Evolutionary conservation across 1,140 invertebrate species (phyloP).

Genomic region (Neelides sp.): DNA sequence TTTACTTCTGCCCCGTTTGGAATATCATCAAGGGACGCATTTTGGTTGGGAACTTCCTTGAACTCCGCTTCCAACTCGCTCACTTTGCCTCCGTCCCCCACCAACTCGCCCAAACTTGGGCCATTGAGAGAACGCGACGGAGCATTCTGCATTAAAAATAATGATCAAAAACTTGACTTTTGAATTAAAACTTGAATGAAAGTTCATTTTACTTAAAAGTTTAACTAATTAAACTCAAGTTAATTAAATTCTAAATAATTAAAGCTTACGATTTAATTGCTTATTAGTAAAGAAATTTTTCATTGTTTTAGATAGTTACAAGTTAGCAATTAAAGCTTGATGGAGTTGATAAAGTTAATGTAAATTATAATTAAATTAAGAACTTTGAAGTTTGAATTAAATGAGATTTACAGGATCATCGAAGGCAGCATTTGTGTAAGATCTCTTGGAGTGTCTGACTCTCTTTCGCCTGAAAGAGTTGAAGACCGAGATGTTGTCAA

Average conservation of each 20-base stretch:
- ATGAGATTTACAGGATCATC: constrained; percentile 76
- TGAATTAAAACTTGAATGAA: neutral
- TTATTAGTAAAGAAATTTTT: neutral
- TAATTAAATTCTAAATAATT: neutral
- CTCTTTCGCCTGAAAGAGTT: constrained; percentile 52
- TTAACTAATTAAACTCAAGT: too few species aligned
- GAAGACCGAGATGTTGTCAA: constrained; percentile 75
- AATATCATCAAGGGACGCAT: constrained; percentile 63
- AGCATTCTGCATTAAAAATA: constrained; percentile 51
- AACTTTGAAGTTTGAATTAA: too few species aligned
- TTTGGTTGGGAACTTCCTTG: constrained; percentile 58
- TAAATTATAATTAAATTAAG: too few species aligned
- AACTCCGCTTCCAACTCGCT: constrained; percentile 61
- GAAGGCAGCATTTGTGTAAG: constrained; percentile 82
- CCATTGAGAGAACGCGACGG: constrained; percentile 60
- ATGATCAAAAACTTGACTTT: constrained; percentile 18
- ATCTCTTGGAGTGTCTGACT: constrained; percentile 58
- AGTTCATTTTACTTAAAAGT: too few species aligned
- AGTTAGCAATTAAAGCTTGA: too few species aligned
- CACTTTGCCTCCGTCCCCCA: constrained; percentile 56
- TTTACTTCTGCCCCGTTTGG: constrained; percentile 74
- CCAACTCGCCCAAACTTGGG: constrained; percentile 54
- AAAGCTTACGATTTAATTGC: neutral
- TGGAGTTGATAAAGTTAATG: too few species aligned
- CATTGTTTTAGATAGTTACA: too few species aligned